A percentile compares a stretch with the other conserved stretches of the same genome.
Evolutionary conservation across 2,797 vertebrate species (phyloP).

Genomic region (Alosa sapidissima): DNA sequence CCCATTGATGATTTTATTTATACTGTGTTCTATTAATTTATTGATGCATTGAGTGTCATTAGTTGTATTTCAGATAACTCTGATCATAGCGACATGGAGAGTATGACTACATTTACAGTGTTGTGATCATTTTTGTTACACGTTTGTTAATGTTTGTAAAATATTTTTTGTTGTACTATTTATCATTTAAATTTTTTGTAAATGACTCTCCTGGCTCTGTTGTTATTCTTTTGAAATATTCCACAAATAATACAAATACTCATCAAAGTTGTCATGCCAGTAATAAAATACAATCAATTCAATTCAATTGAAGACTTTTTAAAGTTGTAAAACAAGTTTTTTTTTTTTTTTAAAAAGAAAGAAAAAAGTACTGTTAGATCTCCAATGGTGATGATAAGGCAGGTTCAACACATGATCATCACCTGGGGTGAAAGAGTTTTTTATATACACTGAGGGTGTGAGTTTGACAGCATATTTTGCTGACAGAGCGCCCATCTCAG

Average conservation of each 20-base stretch:
- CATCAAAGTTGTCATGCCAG: not conserved
- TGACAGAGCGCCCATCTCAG: too few species aligned
- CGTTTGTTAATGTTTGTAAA: not conserved
- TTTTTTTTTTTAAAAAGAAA: too few species aligned
- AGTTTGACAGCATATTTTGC: too few species aligned
- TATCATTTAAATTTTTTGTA: not conserved
- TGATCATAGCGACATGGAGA: not conserved
- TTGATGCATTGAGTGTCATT: not conserved
- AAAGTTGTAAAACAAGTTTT: too few species aligned
- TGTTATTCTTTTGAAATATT: not conserved
- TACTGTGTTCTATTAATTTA: constrained; percentile 21
- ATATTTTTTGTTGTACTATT: not conserved
- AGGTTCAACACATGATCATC: not conserved
- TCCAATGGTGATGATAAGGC: too few species aligned
- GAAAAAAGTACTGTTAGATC: too few species aligned
- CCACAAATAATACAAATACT: not conserved
- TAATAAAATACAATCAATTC: not conserved
- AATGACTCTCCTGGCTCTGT: not conserved
- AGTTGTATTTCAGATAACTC: not conserved
- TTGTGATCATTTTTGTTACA: not conserved
- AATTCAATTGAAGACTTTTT: too few species aligned
- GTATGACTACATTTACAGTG: not conserved
- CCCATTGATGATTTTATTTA: not conserved
- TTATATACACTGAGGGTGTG: too few species aligned
- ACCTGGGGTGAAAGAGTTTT: not conserved